Conservation (phyloP, 1,140 invertebrate genomes). For the Aphis craccivora region DNA sequence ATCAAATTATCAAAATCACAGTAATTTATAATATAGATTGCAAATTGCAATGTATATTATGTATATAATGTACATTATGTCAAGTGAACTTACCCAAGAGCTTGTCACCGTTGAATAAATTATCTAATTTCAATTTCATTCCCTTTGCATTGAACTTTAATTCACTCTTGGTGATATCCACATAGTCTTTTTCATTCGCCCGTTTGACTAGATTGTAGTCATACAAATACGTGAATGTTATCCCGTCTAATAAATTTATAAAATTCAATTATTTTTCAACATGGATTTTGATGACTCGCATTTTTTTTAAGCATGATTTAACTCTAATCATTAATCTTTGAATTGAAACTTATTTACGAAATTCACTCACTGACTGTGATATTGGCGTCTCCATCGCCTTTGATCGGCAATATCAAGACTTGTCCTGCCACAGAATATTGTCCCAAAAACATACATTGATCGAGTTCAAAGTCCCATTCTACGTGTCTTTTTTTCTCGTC, state of each 20-base stretch:
- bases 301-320: neutral
- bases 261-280: neutral
- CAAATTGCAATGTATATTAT: neutral
- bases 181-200: slow-evolving; percentile 61
- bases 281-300: neutral
- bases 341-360: neutral
- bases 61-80: too few species aligned
- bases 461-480: slow-evolving; percentile 62
- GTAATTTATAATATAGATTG: neutral
- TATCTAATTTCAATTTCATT: slow-evolving; percentile 70
- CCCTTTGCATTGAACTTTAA: slow-evolving; percentile 65
- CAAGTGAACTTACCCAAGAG: slow-evolving; percentile 61
- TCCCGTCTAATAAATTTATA: slow-evolving; percentile 58
- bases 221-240: slow-evolving; percentile 61
- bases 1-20: neutral
- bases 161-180: slow-evolving; percentile 60
- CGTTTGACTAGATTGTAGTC: slow-evolving; percentile 59
- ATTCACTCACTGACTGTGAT: slow-evolving; percentile 72
- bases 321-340: too few species aligned
- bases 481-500: slow-evolving; percentile 60
- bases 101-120: slow-evolving; percentile 71
- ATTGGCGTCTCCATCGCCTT: slow-evolving; percentile 74
- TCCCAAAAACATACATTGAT: slow-evolving; percentile 66
- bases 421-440: slow-evolving; percentile 75
- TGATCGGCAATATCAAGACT: slow-evolving; percentile 74